Base-by-base conservation (phyloP, 2,888 invertebrate species). In the Sicus ferrugineus region DNA sequence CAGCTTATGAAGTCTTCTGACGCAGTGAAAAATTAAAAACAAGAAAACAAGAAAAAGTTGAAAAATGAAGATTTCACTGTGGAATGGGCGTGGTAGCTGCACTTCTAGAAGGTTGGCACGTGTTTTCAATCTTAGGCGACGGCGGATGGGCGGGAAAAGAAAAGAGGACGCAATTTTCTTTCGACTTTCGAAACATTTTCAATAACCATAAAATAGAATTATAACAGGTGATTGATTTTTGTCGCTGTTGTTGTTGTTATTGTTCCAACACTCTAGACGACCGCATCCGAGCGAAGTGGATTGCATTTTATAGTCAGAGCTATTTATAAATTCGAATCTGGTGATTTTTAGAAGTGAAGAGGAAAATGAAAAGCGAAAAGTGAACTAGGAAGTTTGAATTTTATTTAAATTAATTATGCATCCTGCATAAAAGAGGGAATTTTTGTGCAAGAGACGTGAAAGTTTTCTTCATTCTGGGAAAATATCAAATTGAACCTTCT, bases 161-260 rank as follows among this genome's bases (percentile, higher is more conserved):
- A 42, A 26, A 26, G 16, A 56, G 30, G 19, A 62, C 42, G 23
- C 42, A 28, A 31, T 46, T 62, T 62, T 46, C 26, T 62, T 46
- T 38, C n/a, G 23, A 46, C 28, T 62, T 62, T 26, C 46, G 62
- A 46, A 28, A 46, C 64, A 31, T 68, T 73, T 71, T 68, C 59
- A 71, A 73, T 70, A 71, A 64, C 71, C 68, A 73, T 71, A 73
- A 73, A 73, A 73, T 73, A 73, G 70, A 66, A 73, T 56, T 69
- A 56, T 23, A 69, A 69, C 73, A 73, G 73, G 73, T 73, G 73
- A 73, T 68, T 70, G 69, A 69, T 56, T 23, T 16, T 21, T 28
- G 52, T 52, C 9, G 52, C 21, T 30, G 31, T 38, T 38, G 16
- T 34, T 34, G 42, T n/a, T n/a, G 19, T 14, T 34, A n/a, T 31